Evolutionary conservation across 2,797 vertebrate genomes (phyloP).

Genomic region (Sciurus carolinensis): DNA sequence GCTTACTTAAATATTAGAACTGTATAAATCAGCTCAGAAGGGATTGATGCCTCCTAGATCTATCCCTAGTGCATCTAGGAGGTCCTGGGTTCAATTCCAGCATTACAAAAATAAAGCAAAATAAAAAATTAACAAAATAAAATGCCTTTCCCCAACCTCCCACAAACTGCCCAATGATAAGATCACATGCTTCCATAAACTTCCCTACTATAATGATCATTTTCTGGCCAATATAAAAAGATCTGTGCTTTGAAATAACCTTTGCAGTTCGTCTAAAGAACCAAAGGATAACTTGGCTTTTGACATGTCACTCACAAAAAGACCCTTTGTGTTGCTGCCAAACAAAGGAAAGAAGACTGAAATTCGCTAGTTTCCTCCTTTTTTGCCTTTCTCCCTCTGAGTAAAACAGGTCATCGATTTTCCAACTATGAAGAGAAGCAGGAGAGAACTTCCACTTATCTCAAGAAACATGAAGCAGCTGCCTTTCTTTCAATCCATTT

Average conservation of each 20-base stretch:
- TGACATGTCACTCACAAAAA: constrained; percentile 48
- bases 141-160: neutral
- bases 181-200: neutral
- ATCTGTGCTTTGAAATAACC: constrained; percentile 16
- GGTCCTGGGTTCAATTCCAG: neutral
- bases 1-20: neutral
- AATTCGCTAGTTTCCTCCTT: constrained; percentile 22
- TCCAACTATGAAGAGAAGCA: neutral
- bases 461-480: neutral
- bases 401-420: constrained; percentile 29
- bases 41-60: too few relatives aligned
- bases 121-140: neutral
- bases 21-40: too few relatives aligned
- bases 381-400: neutral
- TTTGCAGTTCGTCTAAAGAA: constrained; percentile 45
- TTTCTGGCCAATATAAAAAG: constrained; percentile 24
- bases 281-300: constrained; percentile 55
- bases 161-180: neutral
- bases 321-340: constrained; percentile 41
- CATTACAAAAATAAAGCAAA: neutral
- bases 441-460: neutral
- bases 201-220: neutral
- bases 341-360: neutral
- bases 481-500: constrained; percentile 21
- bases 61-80: too few relatives aligned